Percentiles rank a stretch among this genome's conserved stretches.
phyloP scores from a whole-genome alignment of 2,797 vertebrate species.

The Acrossocheilus fasciatus region DNA sequence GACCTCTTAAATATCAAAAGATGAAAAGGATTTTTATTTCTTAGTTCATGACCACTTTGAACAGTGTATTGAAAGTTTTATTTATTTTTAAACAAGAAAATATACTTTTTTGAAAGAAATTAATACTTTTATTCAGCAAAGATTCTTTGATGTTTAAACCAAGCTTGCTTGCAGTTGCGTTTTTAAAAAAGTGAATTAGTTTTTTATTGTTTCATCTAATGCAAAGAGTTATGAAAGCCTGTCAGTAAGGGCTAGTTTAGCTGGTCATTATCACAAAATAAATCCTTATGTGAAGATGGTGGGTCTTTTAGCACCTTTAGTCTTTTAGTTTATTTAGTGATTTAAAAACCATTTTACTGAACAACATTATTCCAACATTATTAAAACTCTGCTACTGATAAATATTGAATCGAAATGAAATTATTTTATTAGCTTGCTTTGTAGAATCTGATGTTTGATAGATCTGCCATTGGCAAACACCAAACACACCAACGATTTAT shows the following conservation, averaged over 20 bases:
- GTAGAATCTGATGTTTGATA: background rate
- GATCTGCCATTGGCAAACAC: background rate
- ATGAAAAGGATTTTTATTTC: too few relatives aligned
- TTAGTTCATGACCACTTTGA: background rate
- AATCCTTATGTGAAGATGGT: background rate
- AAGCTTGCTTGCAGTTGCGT: background rate
- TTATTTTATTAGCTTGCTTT: background rate
- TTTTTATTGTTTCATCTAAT: background rate
- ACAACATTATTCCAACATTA: background rate
- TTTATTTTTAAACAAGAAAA: background rate
- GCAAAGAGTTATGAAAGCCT: background rate
- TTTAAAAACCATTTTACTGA: conserved; percentile 1
- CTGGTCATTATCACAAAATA: background rate
- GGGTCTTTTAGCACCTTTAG: background rate
- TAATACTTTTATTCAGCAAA: background rate
- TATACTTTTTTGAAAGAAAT: background rate
- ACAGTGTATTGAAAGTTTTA: background rate
- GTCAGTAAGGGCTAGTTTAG: background rate
- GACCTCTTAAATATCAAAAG: too few relatives aligned
- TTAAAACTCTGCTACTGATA: background rate
- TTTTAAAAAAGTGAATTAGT: background rate
- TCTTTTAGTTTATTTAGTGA: background rate
- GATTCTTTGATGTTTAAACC: background rate
- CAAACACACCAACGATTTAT: background rate
- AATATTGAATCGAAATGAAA: background rate